phyloP scores from a whole-genome alignment of 2,888 invertebrate species.

The Orthosia incerta region DNA sequence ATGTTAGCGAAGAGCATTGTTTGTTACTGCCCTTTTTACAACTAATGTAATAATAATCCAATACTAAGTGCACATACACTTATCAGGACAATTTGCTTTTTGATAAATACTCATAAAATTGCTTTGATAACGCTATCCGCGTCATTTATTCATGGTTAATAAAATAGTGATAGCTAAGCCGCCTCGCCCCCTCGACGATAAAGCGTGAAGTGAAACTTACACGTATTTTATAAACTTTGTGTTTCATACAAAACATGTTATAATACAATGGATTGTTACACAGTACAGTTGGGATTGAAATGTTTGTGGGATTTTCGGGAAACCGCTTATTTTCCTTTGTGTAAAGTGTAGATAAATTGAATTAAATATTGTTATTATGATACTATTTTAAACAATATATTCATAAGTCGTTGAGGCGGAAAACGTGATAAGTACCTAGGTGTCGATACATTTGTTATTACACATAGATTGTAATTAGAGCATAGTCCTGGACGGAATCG shows the following conservation, averaged over 20 bases:
- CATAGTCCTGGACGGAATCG: constrained; percentile 44
- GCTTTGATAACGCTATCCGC: constrained; percentile 69
- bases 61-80: constrained; percentile 51
- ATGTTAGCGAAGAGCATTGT: constrained; percentile 56
- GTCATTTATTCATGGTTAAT: constrained; percentile 56
- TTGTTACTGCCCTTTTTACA: constrained; percentile 44
- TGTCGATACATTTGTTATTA: constrained; percentile 62
- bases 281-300: constrained; percentile 29
- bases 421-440: constrained; percentile 65
- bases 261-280: constrained; percentile 48
- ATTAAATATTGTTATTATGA: constrained; percentile 39
- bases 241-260: constrained; percentile 55
- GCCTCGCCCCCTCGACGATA: constrained; percentile 65
- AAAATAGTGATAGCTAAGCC: constrained; percentile 57
- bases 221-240: constrained; percentile 49
- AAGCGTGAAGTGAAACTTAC: constrained; percentile 63
- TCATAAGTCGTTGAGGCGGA: constrained; percentile 68
- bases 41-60: constrained; percentile 57
- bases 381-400: constrained; percentile 57
- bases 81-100: constrained; percentile 71
- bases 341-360: constrained; percentile 25
- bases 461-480: constrained; percentile 47
- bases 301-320: constrained; percentile 41
- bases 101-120: constrained; percentile 69
- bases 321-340: constrained; percentile 38